Evolutionary conservation across 2,888 invertebrate species (phyloP).

Genomic region (Leptopilina syphax): DNA sequence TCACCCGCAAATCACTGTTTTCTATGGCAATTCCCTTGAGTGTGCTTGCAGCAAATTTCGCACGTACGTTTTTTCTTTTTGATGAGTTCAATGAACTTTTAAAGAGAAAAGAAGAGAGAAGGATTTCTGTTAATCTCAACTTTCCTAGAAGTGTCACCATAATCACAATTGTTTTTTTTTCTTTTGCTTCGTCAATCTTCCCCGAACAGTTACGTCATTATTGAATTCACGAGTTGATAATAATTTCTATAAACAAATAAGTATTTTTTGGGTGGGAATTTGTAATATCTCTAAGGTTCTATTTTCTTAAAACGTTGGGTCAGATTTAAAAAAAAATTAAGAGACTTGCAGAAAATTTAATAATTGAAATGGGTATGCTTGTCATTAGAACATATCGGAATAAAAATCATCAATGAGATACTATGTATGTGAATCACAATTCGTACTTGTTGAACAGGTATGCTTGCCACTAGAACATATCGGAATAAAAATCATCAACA

Average conservation of each 20-base stretch:
- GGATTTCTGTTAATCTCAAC: conserved; percentile 40
- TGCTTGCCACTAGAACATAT: too few species aligned
- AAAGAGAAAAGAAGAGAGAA: background rate
- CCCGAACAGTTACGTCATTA: conserved; percentile 49
- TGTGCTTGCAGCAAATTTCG: conserved; percentile 37
- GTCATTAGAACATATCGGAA: background rate
- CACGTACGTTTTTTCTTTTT: conserved; percentile 15
- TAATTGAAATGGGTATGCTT: background rate
- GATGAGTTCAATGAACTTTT: conserved; percentile 53
- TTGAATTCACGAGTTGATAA: conserved; percentile 47
- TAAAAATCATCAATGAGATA: too few species aligned
- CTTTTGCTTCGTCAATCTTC: conserved; percentile 51
- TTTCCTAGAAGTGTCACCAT: conserved; percentile 61
- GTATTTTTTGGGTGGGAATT: too few species aligned
- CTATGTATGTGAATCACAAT: too few species aligned
- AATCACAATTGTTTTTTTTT: conserved; percentile 47
- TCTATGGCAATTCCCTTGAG: conserved; percentile 22
- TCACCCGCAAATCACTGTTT: conserved; percentile 36
- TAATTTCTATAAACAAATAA: background rate
- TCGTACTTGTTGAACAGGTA: too few species aligned
- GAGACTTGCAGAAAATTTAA: too few species aligned
- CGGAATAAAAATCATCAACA: too few species aligned
- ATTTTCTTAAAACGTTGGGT: too few species aligned
- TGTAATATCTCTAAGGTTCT: too few species aligned
- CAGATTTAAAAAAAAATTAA: too few species aligned